Conservation (phyloP, 1,140 invertebrate genomes). For the Drosophila chauvacae region DNA sequence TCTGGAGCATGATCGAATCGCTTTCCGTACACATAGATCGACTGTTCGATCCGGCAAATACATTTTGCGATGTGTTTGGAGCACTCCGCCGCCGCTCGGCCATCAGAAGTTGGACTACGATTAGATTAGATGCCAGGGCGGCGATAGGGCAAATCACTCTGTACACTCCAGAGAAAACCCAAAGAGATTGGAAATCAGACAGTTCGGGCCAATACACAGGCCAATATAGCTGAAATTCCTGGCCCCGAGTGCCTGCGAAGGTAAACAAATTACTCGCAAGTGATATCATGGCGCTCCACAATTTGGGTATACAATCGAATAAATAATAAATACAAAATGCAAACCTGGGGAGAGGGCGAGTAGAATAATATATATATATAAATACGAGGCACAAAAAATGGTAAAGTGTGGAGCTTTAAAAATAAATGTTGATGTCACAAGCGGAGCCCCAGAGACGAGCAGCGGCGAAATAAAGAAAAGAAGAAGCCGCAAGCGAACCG, state of each 20-base stretch:
- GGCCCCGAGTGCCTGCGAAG: slow-evolving; percentile 31
- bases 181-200: slow-evolving; percentile 45
- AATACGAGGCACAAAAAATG: slow-evolving; percentile 46
- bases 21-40: slow-evolving; percentile 20
- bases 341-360: slow-evolving; percentile 53
- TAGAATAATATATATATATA: slow-evolving; percentile 33
- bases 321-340: slow-evolving; percentile 66
- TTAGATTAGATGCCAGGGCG: slow-evolving; percentile 41
- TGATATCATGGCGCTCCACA: slow-evolving; percentile 74
- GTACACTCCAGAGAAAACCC: slow-evolving; percentile 36
- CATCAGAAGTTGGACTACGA: slow-evolving; percentile 22
- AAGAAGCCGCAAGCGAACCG: slow-evolving; percentile 23
- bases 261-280: slow-evolving; percentile 70
- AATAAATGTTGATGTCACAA: slow-evolving; percentile 82
- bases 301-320: slow-evolving; percentile 67
- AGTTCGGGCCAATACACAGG: slow-evolving; percentile 28
- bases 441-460: slow-evolving; percentile 7
- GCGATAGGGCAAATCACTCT: slow-evolving; percentile 47
- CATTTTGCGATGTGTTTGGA: not conserved
- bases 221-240: slow-evolving; percentile 19
- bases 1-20: slow-evolving; percentile 47
- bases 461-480: slow-evolving; percentile 19
- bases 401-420: slow-evolving; percentile 66
- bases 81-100: slow-evolving; percentile 1
- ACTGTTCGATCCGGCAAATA: slow-evolving; percentile 18